A percentile compares a stretch with the other conserved stretches of the same genome.
Evolutionary conservation across 64 coral and sea anemone genomes (phyloP).

Genomic region (Exaiptasia diaphana): DNA sequence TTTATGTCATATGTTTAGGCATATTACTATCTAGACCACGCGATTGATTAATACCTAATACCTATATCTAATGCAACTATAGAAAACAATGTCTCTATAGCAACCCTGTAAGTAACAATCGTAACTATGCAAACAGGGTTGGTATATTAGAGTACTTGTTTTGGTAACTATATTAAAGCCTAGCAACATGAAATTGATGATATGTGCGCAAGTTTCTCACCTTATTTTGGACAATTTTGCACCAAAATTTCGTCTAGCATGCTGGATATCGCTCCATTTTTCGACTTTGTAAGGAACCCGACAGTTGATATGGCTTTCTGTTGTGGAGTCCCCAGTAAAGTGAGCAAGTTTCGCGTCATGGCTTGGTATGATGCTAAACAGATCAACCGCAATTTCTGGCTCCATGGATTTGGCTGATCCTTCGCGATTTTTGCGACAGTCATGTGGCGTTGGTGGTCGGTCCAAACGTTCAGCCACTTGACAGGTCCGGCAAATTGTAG

Average conservation of each 20-base stretch:
- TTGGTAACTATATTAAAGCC: no score
- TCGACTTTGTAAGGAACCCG: constrained; percentile 2
- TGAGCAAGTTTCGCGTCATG: neutral
- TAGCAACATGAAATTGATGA: no score
- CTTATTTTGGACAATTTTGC: no score
- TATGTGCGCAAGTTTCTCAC: no score
- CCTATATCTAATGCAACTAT: no score
- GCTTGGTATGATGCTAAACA: neutral
- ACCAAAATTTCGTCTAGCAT: neutral
- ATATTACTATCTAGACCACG: no score
- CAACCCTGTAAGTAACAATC: no score
- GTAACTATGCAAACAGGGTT: no score
- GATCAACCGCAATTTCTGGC: neutral
- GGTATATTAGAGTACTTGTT: no score
- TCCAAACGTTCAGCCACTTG: neutral
- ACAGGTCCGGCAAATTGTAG: constrained; percentile 24
- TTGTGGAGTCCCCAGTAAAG: constrained; percentile 33
- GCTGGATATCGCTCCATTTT: constrained; percentile 41
- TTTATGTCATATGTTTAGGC: no score
- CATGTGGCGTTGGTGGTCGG: neutral
- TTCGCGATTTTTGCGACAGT: constrained; percentile 1
- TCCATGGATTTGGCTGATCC: constrained; percentile 16
- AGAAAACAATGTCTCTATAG: no score
- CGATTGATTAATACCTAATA: no score
- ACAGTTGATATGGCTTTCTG: neutral